Base-by-base conservation (phyloP, 2,888 invertebrate genomes). In the Chymomyza caudatula region DNA sequence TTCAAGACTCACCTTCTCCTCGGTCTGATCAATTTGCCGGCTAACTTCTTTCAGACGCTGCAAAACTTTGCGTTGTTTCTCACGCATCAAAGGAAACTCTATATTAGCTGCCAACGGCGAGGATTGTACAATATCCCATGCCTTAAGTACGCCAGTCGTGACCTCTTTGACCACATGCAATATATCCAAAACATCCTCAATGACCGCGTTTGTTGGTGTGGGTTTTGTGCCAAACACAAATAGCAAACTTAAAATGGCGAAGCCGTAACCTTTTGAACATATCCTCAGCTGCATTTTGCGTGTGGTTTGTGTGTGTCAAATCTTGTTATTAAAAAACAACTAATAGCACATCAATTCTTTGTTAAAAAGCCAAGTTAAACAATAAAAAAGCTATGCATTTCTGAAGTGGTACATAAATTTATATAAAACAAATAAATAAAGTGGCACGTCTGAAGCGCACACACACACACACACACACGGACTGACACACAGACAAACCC, bases 51-150 rank as follows among this genome's bases (percentile, higher is more conserved):
- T 90, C 69, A 92, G 89, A 3, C 92, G 91, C 60, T 92, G 90
- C 78, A 94, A 88, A n/a, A 94, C 91, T 85, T 92, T 91, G 64
- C 92, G 91, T 78, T 95, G 94, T 76, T 93, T 92, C 76, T 92
- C 91, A 58, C 92, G 92, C 60, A 94, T 88, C 57, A 94, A 88
- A 2, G 94, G 94, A 59, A 93, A 89, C 15, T 93, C 92, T 4
- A 93, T 92, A 1, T 93, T 92, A 5, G 91, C 90, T 20, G 91
- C 90, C 1, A 90, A 79, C 73, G 92, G 92, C 59, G 92, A 91
- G 20, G 92, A 92, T 59, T 93, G 93, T 25, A 94, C 90, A 13
- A 94, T 85, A 74, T 94, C 93, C 94, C 94, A 94, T 22, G 94
- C 92, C 77, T 92, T 92, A 1, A 93, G 88, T 29, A 94, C 91